Conservation (phyloP, 2,113 vertebrate genomes). For the Nothobranchius furzeri region DNA sequence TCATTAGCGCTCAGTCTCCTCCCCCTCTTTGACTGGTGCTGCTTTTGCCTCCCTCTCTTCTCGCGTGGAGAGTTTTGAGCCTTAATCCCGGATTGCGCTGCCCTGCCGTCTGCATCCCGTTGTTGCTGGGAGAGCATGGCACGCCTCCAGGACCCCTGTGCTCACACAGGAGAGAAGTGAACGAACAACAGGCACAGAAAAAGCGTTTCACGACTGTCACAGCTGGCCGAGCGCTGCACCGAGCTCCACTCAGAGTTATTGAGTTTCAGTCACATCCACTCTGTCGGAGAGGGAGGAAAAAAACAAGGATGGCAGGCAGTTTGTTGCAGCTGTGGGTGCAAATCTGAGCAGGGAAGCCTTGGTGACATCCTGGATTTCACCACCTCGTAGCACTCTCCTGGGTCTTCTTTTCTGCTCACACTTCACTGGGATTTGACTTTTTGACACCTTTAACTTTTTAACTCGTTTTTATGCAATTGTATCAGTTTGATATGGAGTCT, state of each 20-base stretch:
- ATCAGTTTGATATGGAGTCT: conserved; percentile 88
- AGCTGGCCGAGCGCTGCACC: conserved; percentile 37
- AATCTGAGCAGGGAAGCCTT: conserved; percentile 61
- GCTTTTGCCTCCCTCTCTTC: conserved; percentile 57
- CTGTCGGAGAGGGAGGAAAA: conserved; percentile 22
- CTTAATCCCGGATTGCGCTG: conserved; percentile 75
- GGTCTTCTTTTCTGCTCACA: conserved; percentile 22
- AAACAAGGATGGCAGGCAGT: conserved; percentile 49
- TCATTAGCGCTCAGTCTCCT: conserved; percentile 69
- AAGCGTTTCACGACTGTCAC: conserved; percentile 51
- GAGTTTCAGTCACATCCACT: conserved; percentile 47
- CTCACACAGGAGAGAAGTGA: conserved; percentile 61
- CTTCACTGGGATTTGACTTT: conserved; percentile 66
- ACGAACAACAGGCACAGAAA: conserved; percentile 26
- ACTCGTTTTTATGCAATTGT: conserved; percentile 1
- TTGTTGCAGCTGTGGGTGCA: conserved; percentile 46
- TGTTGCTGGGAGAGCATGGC: conserved; percentile 71
- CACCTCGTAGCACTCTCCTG: conserved; percentile 9
- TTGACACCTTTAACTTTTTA: conserved; percentile 12
- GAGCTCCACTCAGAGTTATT: conserved; percentile 40
- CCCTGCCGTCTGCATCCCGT: conserved; percentile 72
- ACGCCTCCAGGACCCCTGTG: conserved; percentile 68
- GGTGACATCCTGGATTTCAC: conserved; percentile 35
- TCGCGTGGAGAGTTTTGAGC: conserved; percentile 54
- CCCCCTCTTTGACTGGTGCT: conserved; percentile 58